Conservation (phyloP, 2,797 vertebrate species). For the Premnoplex brunnescens region DNA sequence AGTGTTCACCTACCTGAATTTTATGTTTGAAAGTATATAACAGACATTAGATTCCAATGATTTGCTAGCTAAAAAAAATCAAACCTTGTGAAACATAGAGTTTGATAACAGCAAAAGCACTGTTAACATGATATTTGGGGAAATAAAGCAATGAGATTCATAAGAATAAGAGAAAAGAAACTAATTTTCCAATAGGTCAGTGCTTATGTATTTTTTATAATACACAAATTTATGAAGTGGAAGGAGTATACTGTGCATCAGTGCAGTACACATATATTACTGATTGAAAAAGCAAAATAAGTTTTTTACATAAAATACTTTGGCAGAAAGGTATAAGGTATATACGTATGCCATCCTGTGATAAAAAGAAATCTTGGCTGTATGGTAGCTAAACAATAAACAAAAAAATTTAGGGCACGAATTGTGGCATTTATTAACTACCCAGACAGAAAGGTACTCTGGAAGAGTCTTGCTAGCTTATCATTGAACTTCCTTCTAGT, state of each 20-base stretch:
- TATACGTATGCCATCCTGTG: neutral
- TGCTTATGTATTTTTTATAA: neutral
- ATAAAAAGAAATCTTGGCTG: neutral
- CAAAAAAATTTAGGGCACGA: neutral
- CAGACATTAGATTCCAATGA: neutral
- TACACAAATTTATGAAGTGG: neutral
- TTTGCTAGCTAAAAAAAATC: neutral
- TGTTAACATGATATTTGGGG: neutral
- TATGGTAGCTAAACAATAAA: neutral
- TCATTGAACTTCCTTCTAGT: neutral
- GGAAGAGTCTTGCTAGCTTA: neutral
- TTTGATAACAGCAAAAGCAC: neutral
- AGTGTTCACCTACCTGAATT: neutral
- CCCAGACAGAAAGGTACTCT: neutral
- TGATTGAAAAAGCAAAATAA: neutral
- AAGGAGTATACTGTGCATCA: neutral
- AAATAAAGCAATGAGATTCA: neutral
- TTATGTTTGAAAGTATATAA: neutral
- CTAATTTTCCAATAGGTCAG: neutral
- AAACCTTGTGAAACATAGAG: neutral
- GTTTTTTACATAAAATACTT: neutral
- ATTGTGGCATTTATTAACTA: neutral
- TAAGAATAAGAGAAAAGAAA: neutral
- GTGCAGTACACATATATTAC: neutral
- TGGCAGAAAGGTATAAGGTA: neutral